These are phyloP conservation scores for Pavo muticus DNA, from an alignment of 2,113 vertebrate genomes.

Conservation along the genomic window DNA sequence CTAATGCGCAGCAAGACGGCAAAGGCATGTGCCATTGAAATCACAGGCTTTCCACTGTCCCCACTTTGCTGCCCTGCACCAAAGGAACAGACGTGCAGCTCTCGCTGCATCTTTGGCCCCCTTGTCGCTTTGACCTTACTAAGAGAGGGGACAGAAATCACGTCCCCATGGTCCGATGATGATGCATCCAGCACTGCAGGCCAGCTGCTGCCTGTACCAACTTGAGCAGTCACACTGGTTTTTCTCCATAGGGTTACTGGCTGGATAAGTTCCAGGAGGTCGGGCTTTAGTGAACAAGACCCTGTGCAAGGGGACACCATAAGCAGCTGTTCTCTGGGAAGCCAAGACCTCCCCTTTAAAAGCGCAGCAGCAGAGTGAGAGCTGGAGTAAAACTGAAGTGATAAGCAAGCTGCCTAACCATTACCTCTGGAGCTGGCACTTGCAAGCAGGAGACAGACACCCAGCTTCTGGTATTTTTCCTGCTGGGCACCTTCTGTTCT, in stretches of 20 bases:
- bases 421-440: conserved; percentile 25
- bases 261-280: conserved; percentile 1
- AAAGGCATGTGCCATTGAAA: neutral
- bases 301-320: neutral
- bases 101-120: neutral
- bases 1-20: neutral
- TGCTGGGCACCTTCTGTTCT: conserved; percentile 50
- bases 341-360: neutral
- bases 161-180: neutral
- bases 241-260: neutral
- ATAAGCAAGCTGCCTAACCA: neutral
- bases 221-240: neutral
- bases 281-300: neutral
- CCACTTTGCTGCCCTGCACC: neutral
- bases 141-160: neutral
- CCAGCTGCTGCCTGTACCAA: neutral
- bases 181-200: neutral
- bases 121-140: neutral
- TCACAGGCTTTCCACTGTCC: neutral
- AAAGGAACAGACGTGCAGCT: neutral
- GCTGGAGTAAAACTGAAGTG: neutral
- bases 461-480: conserved; percentile 18
- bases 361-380: neutral
- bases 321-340: conserved; percentile 19
- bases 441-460: conserved; percentile 34